Percentiles rank a stretch among this genome's conserved stretches.
Evolutionary conservation across 2,113 vertebrate genomes (phyloP).

Genomic region (Cavia porcellus): DNA sequence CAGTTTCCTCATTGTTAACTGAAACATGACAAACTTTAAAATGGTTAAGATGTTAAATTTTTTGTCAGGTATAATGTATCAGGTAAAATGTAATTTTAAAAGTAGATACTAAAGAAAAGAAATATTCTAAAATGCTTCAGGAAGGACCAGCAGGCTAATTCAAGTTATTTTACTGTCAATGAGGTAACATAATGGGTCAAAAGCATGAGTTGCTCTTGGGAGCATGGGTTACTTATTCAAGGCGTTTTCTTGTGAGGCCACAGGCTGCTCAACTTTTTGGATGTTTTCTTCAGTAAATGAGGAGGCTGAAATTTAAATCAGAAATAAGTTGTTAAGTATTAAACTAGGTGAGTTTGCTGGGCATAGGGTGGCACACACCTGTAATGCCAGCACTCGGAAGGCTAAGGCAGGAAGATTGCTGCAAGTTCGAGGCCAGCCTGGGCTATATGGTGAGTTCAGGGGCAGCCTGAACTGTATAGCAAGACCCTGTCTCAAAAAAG

Average conservation of each 20-base stretch:
- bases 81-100: neutral
- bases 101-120: neutral
- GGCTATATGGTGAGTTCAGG: too few relatives aligned
- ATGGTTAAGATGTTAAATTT: neutral
- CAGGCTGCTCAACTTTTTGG: neutral
- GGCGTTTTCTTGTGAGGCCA: neutral
- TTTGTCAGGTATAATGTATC: neutral
- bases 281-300: neutral
- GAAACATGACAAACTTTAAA: neutral
- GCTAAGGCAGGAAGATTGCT: too few relatives aligned
- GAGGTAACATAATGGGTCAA: neutral
- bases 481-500: too few relatives aligned
- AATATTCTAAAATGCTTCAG: neutral
- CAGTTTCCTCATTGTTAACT: neutral
- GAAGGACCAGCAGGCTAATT: slow-evolving; percentile 6
- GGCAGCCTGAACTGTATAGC: too few relatives aligned
- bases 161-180: neutral
- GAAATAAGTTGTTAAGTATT: neutral
- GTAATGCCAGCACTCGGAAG: too few relatives aligned
- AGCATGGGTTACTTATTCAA: neutral
- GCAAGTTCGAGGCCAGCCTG: too few relatives aligned
- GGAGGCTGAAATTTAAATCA: slow-evolving; percentile 1
- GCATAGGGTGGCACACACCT: too few relatives aligned
- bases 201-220: neutral
- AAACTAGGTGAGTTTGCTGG: neutral